phyloP scores from a whole-genome alignment of 2,888 invertebrate species.

The Pimpla rufipes region DNA sequence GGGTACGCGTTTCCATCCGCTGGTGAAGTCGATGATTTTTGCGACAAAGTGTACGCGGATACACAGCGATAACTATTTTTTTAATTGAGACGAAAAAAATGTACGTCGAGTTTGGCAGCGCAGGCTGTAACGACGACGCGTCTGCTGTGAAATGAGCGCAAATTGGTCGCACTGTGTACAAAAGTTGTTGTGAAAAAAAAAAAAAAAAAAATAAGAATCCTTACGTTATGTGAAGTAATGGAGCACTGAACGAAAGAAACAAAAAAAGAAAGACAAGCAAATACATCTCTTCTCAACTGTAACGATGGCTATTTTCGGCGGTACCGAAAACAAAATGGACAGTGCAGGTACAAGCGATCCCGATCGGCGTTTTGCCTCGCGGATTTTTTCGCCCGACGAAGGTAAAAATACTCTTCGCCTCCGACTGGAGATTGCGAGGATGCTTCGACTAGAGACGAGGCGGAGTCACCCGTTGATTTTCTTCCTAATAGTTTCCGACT shows the following conservation, averaged over 20 bases:
- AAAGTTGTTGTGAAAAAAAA: slow-evolving; percentile 18
- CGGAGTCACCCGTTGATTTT: not conserved
- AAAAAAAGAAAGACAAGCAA: slow-evolving; percentile 32
- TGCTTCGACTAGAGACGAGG: slow-evolving; percentile 47
- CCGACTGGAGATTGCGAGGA: not conserved
- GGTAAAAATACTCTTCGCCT: not conserved
- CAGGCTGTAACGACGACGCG: slow-evolving; percentile 16
- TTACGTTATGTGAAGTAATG: slow-evolving; percentile 29
- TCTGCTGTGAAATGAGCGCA: slow-evolving; percentile 33
- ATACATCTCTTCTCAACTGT: slow-evolving; percentile 42
- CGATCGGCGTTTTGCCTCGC: not conserved
- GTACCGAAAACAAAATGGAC: not conserved
- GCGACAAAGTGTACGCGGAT: slow-evolving; percentile 22
- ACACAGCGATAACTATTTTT: slow-evolving; percentile 61
- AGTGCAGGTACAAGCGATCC: slow-evolving; percentile 9
- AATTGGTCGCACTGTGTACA: slow-evolving; percentile 54
- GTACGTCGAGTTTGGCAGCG: not conserved
- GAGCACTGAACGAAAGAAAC: slow-evolving; percentile 22
- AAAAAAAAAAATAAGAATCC: slow-evolving; percentile 12
- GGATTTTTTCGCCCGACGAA: too few relatives aligned
- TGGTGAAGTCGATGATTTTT: slow-evolving; percentile 28
- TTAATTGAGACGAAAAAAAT: slow-evolving; percentile 41
- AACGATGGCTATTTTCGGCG: slow-evolving; percentile 1
- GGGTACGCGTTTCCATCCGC: not conserved
- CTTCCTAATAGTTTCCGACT: not conserved